Evolutionary conservation across 2,113 vertebrate species (phyloP), one percentile per base, ranked within the genome.

Genomic region (Perca schrenkii): DNA sequence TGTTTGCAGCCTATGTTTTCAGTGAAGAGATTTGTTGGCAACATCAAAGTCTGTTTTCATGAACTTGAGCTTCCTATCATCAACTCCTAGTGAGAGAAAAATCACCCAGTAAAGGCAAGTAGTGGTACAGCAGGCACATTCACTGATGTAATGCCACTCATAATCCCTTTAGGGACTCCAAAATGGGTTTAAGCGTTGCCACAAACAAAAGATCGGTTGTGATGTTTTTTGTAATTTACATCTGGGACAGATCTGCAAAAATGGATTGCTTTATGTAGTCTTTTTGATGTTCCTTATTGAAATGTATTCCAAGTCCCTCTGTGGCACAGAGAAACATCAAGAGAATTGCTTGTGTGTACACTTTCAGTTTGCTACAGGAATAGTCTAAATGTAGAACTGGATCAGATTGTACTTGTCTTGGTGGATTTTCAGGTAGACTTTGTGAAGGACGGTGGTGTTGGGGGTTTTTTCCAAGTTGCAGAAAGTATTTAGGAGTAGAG

Each of bases 21-120:
- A 61, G 56, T 28, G 75, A 79, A 67, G 15, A 13, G 36, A 69
- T 61, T 69, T 82, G 40, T 57, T 53, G 19, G 61, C 47, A 86
- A 72, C 58, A 71, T 86, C 66, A 79, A 4, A 53, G 67, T 46
- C n/a, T 54, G 5, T 64, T 73, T 66, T 54, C 66, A 74, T 86
- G 43, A 84, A 79, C 21, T 58, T 65, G 0, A 60, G 34, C 49
- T 71, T 83, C 31, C 14, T 36, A 25, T 77, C 28, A 67, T 77
- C 63, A 50, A 25, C 50, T 57, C 19, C 11, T 58, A 79, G 16
- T 74, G 31, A 46, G n/a, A 2, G 19, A 36, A 54, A 77, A 57
- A 72, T 34, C 16, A 43, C 14, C 36, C 13, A 46, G 28, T 60
- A 52, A 75, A 81, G 34, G 34, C 54, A 63, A 36, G 17, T 22